A percentile compares a stretch with the other conserved stretches of the same genome.
These are phyloP conservation scores for Artemia franciscana DNA, from an alignment of 1,140 invertebrate species.

Conservation along the genomic window DNA sequence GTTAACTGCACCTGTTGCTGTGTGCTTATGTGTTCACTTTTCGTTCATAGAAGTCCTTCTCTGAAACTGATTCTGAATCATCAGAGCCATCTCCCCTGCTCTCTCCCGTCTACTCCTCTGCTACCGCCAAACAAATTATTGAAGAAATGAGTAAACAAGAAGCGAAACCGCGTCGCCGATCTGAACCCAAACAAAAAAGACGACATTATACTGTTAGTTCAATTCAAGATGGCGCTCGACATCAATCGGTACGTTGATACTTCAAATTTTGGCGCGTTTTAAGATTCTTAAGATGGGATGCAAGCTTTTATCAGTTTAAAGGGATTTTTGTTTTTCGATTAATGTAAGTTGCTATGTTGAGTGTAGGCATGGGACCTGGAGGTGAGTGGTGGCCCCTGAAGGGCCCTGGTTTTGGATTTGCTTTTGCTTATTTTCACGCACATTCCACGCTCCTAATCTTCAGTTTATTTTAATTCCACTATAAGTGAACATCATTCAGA, in stretches of 20 bases:
- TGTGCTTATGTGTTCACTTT: slow-evolving; percentile 9
- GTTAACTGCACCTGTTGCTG: neutral
- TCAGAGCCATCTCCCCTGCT: slow-evolving; percentile 21
- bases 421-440: no score
- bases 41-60: slow-evolving; percentile 23
- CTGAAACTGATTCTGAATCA: neutral
- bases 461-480: no score
- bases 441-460: no score
- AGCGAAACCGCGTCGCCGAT: slow-evolving; percentile 21
- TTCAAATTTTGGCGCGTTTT: no score
- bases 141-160: slow-evolving; percentile 38
- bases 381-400: no score
- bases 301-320: no score
- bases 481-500: no score
- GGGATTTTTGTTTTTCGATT: no score
- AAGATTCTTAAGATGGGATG: no score
- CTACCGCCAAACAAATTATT: slow-evolving; percentile 56
- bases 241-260: slow-evolving; percentile 20
- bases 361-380: no score
- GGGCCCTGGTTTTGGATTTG: no score
- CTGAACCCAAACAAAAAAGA: slow-evolving; percentile 50
- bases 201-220: slow-evolving; percentile 66
- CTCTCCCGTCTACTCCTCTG: slow-evolving; percentile 52
- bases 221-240: slow-evolving; percentile 23
- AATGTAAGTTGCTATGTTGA: no score